Conservation (phyloP, 2,888 invertebrate genomes). For the Plagodis dolabraria region DNA sequence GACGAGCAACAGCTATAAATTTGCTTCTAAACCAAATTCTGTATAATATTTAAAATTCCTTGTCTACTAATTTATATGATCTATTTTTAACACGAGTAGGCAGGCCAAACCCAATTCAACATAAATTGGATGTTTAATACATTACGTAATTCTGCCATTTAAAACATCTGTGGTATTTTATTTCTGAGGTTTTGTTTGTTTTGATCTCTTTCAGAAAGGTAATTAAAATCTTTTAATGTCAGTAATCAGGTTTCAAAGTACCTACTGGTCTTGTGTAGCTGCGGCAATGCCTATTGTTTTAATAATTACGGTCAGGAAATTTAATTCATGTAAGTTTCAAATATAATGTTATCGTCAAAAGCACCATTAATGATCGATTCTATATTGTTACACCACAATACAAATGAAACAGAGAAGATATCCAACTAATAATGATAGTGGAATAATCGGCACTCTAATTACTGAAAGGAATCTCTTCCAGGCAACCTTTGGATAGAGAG, state of each 20-base stretch:
- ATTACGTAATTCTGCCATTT: constrained; percentile 24
- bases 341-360: too few species aligned
- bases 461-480: too few species aligned
- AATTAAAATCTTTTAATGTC: not conserved
- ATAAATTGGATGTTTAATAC: constrained; percentile 16
- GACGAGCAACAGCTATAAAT: constrained; percentile 33
- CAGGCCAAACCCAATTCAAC: constrained; percentile 20
- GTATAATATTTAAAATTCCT: constrained; percentile 24
- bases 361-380: too few species aligned
- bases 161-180: constrained; percentile 13
- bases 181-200: not conserved
- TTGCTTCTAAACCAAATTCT: constrained; percentile 14
- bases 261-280: too few species aligned
- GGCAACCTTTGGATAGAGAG: too few species aligned
- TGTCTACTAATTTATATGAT: constrained; percentile 28
- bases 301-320: too few species aligned
- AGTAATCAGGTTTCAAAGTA: not conserved
- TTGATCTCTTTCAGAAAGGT: not conserved
- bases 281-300: too few species aligned
- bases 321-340: too few species aligned
- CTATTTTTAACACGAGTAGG: constrained; percentile 34
- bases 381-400: too few species aligned
- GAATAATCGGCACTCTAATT: too few species aligned
- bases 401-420: too few species aligned
- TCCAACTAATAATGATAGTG: too few species aligned